Evolutionary conservation across 2,888 invertebrate genomes (phyloP).

Genomic region (Lymantria dispar): DNA sequence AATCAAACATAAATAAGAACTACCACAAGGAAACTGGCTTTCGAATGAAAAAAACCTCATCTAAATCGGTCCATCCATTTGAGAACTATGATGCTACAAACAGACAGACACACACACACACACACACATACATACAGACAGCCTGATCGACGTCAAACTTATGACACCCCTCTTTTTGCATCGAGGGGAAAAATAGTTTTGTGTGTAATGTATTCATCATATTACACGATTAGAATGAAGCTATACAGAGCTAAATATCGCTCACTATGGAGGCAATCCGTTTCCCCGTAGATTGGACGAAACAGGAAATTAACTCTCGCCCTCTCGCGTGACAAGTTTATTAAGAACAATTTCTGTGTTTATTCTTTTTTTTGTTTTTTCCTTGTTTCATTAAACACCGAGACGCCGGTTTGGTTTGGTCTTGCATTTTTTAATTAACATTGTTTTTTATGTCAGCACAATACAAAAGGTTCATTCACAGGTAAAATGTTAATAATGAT

Average conservation of each 20-base stretch:
- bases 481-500: neutral
- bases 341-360: conserved; percentile 69
- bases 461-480: conserved; percentile 13
- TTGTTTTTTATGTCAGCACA: conserved; percentile 13
- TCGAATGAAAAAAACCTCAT: no score
- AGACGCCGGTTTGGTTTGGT: conserved; percentile 39
- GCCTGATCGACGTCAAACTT: no score
- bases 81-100: no score
- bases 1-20: no score
- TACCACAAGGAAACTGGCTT: no score
- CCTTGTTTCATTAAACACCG: conserved; percentile 48
- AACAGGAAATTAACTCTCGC: conserved; percentile 78
- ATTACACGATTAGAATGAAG: neutral
- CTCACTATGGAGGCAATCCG: conserved; percentile 17
- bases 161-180: no score
- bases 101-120: no score
- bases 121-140: no score
- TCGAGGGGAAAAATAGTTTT: no score
- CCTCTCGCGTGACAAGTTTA: conserved; percentile 76
- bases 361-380: conserved; percentile 53
- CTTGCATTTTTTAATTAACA: conserved; percentile 37
- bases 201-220: no score
- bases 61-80: no score
- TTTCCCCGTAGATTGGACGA: conserved; percentile 53
- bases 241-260: conserved; percentile 4